These are phyloP conservation scores for Nomada goodeniana DNA, from an alignment of 2,888 invertebrate genomes.

Conservation along the genomic window DNA sequence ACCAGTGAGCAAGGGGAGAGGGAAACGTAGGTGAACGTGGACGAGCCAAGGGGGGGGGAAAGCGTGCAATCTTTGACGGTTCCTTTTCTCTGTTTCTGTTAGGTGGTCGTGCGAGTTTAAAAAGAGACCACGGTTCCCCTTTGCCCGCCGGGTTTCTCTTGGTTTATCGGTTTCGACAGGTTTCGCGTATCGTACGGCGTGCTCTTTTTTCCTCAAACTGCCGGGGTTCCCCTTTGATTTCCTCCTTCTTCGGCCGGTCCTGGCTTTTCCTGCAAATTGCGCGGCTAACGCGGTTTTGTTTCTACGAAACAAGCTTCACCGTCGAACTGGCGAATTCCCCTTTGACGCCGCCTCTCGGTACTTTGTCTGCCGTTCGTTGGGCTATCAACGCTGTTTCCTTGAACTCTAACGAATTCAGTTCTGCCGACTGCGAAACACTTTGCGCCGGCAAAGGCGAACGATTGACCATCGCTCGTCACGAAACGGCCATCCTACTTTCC, in stretches of 20 bases:
- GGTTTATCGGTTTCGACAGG: slow-evolving; percentile 52
- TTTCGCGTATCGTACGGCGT: slow-evolving; percentile 3
- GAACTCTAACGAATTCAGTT: slow-evolving; percentile 8
- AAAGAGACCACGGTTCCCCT: slow-evolving; percentile 49
- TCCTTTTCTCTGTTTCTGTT: slow-evolving; percentile 71
- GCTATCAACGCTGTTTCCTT: neutral
- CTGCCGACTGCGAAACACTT: slow-evolving; percentile 2
- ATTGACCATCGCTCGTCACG: neutral
- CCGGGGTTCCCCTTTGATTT: too few species aligned
- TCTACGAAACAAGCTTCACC: neutral
- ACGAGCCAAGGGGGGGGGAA: slow-evolving; percentile 9
- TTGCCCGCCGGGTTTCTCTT: slow-evolving; percentile 36
- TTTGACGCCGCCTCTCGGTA: neutral
- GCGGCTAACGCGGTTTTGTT: slow-evolving; percentile 24
- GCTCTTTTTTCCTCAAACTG: neutral
- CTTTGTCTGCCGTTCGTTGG: neutral
- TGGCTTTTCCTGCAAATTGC: slow-evolving; percentile 20
- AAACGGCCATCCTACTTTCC: slow-evolving; percentile 20
- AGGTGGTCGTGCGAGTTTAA: slow-evolving; percentile 59
- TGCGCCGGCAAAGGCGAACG: neutral
- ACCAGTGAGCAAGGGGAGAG: slow-evolving; percentile 31
- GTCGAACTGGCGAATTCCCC: neutral
- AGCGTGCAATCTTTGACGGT: slow-evolving; percentile 1
- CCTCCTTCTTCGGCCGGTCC: neutral
- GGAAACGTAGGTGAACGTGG: slow-evolving; percentile 4